These are phyloP conservation scores for Manis pentadactyla DNA, from an alignment of 2,797 vertebrate genomes.

Conservation along the genomic window DNA sequence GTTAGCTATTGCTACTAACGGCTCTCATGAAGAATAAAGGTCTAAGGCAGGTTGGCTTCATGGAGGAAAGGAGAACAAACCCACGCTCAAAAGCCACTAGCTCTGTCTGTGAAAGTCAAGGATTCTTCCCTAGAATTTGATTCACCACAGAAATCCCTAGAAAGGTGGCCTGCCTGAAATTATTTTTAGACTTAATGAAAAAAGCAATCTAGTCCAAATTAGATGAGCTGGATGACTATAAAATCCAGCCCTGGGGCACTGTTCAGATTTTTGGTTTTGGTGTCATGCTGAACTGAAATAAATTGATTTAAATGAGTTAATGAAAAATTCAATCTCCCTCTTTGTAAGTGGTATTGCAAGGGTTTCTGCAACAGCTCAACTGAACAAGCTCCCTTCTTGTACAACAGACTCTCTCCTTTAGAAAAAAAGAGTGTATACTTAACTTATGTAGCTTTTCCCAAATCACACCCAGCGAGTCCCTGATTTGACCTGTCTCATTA, in stretches of 20 bases:
- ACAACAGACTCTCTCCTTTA: background rate
- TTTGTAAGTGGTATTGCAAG: background rate
- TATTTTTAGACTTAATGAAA: slow-evolving; percentile 74
- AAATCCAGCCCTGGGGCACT: slow-evolving; percentile 56
- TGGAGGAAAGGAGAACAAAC: background rate
- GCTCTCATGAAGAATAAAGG: background rate
- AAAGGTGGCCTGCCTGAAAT: slow-evolving; percentile 58
- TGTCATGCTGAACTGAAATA: slow-evolving; percentile 68
- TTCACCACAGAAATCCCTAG: slow-evolving; percentile 45
- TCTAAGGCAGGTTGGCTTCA: background rate
- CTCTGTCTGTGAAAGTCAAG: background rate
- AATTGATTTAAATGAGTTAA: slow-evolving; percentile 75
- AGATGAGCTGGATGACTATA: slow-evolving; percentile 67
- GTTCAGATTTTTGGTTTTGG: slow-evolving; percentile 59
- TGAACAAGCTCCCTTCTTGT: slow-evolving; percentile 10
- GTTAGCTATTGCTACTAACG: background rate
- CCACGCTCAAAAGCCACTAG: slow-evolving; percentile 27
- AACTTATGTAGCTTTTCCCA: background rate
- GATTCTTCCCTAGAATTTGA: slow-evolving; percentile 40
- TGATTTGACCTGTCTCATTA: background rate
- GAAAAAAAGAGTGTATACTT: background rate
- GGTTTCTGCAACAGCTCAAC: slow-evolving; percentile 55
- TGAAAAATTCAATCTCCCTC: slow-evolving; percentile 68
- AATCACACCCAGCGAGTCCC: background rate
- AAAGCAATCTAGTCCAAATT: slow-evolving; percentile 78